Conservation (phyloP, 2,888 invertebrate species). For the Drosophila affinis region DNA sequence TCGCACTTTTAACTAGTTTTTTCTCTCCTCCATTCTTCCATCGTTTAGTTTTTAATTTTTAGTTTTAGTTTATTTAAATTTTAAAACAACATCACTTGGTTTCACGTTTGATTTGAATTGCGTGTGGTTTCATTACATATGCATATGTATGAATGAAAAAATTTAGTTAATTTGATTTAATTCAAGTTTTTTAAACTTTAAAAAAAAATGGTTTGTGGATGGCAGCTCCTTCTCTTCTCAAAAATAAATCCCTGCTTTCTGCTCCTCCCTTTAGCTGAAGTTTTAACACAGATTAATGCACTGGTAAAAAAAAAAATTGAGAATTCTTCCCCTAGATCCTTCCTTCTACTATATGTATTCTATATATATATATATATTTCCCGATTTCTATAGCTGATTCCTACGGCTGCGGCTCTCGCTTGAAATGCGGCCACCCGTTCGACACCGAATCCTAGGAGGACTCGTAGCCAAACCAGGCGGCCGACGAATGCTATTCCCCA, state of each 20-base stretch:
- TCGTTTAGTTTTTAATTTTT: slow-evolving; percentile 48
- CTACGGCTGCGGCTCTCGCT: slow-evolving; percentile 55
- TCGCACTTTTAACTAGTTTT: slow-evolving; percentile 68
- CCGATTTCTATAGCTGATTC: slow-evolving; percentile 1
- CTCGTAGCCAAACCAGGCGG: slow-evolving; percentile 82
- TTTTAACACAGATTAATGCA: slow-evolving; percentile 83
- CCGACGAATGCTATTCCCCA: slow-evolving; percentile 84
- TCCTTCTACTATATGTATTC: slow-evolving; percentile 5
- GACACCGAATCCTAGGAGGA: slow-evolving; percentile 77
- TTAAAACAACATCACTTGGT: slow-evolving; percentile 82
- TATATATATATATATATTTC: not conserved
- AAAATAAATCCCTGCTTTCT: slow-evolving; percentile 11
- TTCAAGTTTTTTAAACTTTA: slow-evolving; percentile 47
- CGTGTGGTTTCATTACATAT: slow-evolving; percentile 61
- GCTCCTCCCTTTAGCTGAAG: slow-evolving; percentile 52
- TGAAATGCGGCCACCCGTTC: slow-evolving; percentile 65
- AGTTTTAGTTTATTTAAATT: slow-evolving; percentile 48
- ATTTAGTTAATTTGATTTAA: slow-evolving; percentile 49
- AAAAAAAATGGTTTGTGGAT: slow-evolving; percentile 47
- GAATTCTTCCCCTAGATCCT: slow-evolving; percentile 21
- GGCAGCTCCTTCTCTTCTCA: slow-evolving; percentile 28
- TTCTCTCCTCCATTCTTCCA: slow-evolving; percentile 32
- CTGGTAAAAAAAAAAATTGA: slow-evolving; percentile 67
- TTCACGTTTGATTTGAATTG: slow-evolving; percentile 82
- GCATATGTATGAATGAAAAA: slow-evolving; percentile 29